Evolutionary conservation across 2,113 vertebrate genomes (phyloP).

Genomic region (Triplophysa dalaica): DNA sequence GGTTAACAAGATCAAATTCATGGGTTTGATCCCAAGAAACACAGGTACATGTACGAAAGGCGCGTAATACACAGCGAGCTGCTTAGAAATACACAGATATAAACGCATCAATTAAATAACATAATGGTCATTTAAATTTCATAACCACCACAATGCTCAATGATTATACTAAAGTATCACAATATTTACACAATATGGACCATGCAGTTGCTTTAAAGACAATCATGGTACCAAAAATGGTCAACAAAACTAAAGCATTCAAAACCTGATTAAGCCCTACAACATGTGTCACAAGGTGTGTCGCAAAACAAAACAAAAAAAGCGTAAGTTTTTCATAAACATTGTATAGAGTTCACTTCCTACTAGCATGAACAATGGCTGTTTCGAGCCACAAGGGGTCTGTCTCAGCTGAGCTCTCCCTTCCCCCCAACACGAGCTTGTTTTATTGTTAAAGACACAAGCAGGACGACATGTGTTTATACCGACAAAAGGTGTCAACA

Average conservation of each 20-base stretch:
- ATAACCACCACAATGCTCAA: not conserved
- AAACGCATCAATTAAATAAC: no score
- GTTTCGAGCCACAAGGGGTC: slow-evolving; percentile 64
- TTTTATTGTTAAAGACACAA: slow-evolving; percentile 9
- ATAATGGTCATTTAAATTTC: not conserved
- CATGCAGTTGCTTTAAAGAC: not conserved
- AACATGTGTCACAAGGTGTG: not conserved
- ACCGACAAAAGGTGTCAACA: slow-evolving; percentile 3
- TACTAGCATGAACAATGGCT: slow-evolving; percentile 64
- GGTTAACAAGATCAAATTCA: no score
- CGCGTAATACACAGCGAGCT: no score
- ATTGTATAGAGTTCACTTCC: slow-evolving; percentile 68
- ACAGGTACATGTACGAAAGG: no score
- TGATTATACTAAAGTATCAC: not conserved
- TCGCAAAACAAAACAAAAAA: not conserved
- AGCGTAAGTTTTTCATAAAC: not conserved
- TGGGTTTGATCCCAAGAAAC: no score
- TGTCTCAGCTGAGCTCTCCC: slow-evolving; percentile 60
- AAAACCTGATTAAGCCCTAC: not conserved
- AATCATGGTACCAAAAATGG: not conserved
- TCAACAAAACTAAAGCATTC: not conserved
- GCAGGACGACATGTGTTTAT: not conserved
- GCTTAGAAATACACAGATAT: no score
- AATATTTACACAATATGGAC: not conserved
- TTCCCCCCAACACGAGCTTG: slow-evolving; percentile 67